Evolutionary conservation across 2,113 vertebrate genomes (phyloP).

Genomic region (Leiothrix lutea): DNA sequence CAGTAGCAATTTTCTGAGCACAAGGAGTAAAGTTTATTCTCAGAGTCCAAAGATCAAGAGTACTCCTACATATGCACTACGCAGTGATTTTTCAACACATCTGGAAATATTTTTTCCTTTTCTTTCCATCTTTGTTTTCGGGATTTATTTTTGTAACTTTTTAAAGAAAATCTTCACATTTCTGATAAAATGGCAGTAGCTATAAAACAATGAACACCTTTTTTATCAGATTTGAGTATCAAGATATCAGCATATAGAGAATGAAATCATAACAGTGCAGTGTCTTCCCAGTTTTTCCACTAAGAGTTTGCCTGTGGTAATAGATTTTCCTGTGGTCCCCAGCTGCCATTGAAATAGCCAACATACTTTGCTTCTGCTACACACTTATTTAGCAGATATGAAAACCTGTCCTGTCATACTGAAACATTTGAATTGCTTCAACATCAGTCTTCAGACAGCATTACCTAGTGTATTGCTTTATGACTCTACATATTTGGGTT

Average conservation of each 20-base stretch:
- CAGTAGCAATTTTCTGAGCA: background rate
- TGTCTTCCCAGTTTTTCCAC: background rate
- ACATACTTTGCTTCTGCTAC: background rate
- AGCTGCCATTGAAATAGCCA: background rate
- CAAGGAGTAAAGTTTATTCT: background rate
- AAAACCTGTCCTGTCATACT: background rate
- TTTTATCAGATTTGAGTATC: background rate
- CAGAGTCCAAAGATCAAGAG: background rate
- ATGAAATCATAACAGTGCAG: background rate
- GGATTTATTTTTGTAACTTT: background rate
- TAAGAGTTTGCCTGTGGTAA: background rate
- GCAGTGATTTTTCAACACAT: background rate
- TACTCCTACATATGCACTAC: background rate
- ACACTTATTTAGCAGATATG: background rate
- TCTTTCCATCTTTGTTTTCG: background rate
- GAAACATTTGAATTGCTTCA: background rate
- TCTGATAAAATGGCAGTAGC: background rate
- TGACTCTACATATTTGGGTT: constrained; percentile 9
- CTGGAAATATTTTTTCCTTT: background rate
- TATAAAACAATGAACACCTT: background rate
- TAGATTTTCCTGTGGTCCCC: background rate
- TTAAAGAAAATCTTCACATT: background rate
- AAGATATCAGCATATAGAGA: background rate
- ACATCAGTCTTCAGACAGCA: constrained; percentile 18
- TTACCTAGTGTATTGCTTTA: background rate